Conservation (phyloP, 2,113 vertebrate genomes). For the Pedetes capensis region DNA sequence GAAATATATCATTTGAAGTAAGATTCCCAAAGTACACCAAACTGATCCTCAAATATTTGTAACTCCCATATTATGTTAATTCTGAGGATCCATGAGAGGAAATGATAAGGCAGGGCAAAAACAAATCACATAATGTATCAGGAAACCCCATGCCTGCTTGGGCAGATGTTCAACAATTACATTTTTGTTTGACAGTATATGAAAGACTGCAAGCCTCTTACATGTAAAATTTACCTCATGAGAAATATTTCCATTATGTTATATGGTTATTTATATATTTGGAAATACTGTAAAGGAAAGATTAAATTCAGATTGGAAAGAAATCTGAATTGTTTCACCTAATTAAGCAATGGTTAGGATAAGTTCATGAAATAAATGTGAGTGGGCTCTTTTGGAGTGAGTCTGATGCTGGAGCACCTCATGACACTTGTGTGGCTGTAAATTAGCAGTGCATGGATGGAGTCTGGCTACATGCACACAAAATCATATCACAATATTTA, state of each 20-base stretch:
- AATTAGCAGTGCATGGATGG: neutral
- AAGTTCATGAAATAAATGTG: conserved; percentile 30
- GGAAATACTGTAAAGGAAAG: conserved; percentile 71
- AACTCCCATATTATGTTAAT: conserved; percentile 6
- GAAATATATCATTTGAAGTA: neutral
- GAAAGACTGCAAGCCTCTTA: conserved; percentile 78
- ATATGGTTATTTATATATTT: conserved; percentile 73
- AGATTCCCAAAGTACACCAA: neutral
- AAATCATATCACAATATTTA: conserved; percentile 45
- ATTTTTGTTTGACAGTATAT: conserved; percentile 74
- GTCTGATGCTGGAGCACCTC: conserved; percentile 45
- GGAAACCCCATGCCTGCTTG: conserved; percentile 46
- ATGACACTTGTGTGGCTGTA: neutral
- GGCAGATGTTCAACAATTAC: conserved; percentile 62
- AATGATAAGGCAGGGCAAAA: neutral
- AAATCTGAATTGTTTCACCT: conserved; percentile 50
- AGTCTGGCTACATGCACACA: conserved; percentile 38
- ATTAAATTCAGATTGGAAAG: conserved; percentile 70
- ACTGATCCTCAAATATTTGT: neutral
- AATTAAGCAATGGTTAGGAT: conserved; percentile 60
- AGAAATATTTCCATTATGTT: conserved; percentile 73
- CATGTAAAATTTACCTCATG: conserved; percentile 77
- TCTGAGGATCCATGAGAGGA: conserved; percentile 25
- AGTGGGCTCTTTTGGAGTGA: conserved; percentile 40
- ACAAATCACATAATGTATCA: neutral